Evolutionary conservation across 2,888 invertebrate genomes (phyloP).

Genomic region (Pteria penguin): DNA sequence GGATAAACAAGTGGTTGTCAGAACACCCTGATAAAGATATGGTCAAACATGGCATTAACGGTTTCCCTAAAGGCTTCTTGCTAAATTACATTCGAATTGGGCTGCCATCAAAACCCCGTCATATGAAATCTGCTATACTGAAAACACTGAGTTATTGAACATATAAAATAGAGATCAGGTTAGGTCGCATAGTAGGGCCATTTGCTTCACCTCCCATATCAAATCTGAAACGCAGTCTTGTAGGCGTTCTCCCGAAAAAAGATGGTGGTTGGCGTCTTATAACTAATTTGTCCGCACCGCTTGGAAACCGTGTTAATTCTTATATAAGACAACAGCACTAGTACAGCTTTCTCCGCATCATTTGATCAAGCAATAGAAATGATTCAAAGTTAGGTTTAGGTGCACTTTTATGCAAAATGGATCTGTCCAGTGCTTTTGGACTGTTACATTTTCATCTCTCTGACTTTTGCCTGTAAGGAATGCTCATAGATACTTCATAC

Average conservation of each 20-base stretch:
- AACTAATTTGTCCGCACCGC: background rate
- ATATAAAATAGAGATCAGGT: background rate
- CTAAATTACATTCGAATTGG: conserved; percentile 19
- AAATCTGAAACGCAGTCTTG: background rate
- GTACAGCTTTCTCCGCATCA: background rate
- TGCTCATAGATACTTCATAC: conserved; percentile 1
- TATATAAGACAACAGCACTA: background rate
- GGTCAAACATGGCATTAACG: conserved; percentile 5
- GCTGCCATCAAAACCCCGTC: background rate
- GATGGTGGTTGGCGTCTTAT: conserved; percentile 26
- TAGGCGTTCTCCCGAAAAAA: conserved; percentile 20
- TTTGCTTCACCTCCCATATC: conserved; percentile 12
- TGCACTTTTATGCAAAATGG: conserved; percentile 7
- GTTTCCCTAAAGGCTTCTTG: conserved; percentile 15
- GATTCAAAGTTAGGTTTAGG: background rate
- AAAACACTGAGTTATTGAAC: background rate
- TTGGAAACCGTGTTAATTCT: background rate
- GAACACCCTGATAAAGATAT: background rate
- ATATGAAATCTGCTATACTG: background rate
- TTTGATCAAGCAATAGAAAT: background rate
- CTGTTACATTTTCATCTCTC: conserved; percentile 10
- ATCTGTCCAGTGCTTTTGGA: conserved; percentile 30
- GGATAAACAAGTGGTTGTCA: background rate
- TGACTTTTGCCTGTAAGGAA: conserved; percentile 29
- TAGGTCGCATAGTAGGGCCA: conserved; percentile 29